Evolutionary conservation across 2,797 vertebrate species (phyloP).

Genomic region (Pagetopsis macropterus): DNA sequence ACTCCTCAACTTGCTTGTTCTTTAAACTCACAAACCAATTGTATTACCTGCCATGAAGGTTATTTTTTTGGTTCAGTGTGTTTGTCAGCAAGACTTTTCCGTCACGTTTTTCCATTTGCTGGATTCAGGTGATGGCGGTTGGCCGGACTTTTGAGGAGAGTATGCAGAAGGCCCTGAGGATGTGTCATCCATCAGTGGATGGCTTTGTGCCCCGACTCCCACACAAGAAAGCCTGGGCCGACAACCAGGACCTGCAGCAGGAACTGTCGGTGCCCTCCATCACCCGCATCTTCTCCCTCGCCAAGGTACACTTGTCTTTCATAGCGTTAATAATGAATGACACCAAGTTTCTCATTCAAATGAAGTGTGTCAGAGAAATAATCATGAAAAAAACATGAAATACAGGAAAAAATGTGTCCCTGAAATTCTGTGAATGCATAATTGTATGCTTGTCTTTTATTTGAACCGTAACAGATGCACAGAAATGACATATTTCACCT

Average conservation of each 20-base stretch:
- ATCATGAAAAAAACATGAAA: constrained; percentile 25
- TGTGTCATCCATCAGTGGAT: constrained; percentile 94
- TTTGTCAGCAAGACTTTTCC: background rate
- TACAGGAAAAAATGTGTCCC: constrained; percentile 10
- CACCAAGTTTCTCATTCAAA: constrained; percentile 48
- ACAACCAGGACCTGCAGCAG: constrained; percentile 82
- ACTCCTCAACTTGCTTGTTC: background rate
- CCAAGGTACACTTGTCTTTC: constrained; percentile 86
- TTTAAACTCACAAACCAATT: background rate
- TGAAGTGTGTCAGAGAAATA: constrained; percentile 10
- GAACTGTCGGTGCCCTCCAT: constrained; percentile 92
- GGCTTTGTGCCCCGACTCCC: constrained; percentile 91
- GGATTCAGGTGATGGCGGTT: constrained; percentile 92
- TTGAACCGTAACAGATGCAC: constrained; percentile 8
- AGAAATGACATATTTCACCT: background rate
- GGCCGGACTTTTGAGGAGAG: constrained; percentile 95
- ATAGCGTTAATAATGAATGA: constrained; percentile 49
- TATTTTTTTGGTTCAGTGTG: no score
- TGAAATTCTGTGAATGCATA: constrained; percentile 29
- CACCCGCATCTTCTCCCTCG: constrained; percentile 90
- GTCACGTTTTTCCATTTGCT: constrained; percentile 17
- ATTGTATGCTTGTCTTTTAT: constrained; percentile 31
- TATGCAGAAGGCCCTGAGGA: constrained; percentile 94
- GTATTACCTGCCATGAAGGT: background rate
- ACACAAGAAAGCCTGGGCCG: constrained; percentile 90